A percentile compares a stretch with the other conserved stretches of the same genome.
These are phyloP conservation scores for Graptemys geographica DNA, from an alignment of 2,797 vertebrate species.

Conservation along the genomic window DNA sequence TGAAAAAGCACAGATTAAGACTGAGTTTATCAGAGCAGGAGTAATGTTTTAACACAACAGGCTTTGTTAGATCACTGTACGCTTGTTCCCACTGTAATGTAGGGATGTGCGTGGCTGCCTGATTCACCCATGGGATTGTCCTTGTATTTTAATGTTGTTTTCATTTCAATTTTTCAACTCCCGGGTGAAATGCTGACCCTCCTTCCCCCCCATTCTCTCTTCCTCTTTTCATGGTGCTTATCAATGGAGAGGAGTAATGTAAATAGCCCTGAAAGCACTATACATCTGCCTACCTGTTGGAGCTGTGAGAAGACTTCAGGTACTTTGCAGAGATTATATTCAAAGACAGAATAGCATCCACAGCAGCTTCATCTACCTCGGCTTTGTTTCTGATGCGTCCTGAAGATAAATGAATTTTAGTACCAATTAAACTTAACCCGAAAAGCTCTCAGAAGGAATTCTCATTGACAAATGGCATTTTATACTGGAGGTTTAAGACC, in stretches of 20 bases:
- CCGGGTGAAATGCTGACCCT: background rate
- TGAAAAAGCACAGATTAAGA: background rate
- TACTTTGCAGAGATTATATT: constrained; percentile 99
- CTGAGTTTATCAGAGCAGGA: background rate
- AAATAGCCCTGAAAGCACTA: background rate
- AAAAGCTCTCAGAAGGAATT: background rate
- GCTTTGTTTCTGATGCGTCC: constrained; percentile 95
- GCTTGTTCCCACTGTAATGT: background rate
- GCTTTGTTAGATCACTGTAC: background rate
- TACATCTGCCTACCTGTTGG: constrained; percentile 86
- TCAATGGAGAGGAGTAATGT: background rate
- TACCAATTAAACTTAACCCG: constrained; percentile 16
- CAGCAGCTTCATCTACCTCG: constrained; percentile 92
- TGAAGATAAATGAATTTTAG: constrained; percentile 53
- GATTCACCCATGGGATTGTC: accelerated
- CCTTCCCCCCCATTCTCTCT: background rate
- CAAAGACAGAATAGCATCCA: constrained; percentile 94
- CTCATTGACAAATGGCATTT: background rate
- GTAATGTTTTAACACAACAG: background rate
- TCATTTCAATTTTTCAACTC: background rate
- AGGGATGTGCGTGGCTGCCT: background rate
- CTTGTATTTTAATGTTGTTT: background rate
- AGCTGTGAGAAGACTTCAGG: constrained; percentile 95
- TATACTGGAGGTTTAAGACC: background rate
- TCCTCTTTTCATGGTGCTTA: background rate